Base-by-base conservation (phyloP, 2,797 vertebrate species). In the Pangasius sanitwongsei region DNA sequence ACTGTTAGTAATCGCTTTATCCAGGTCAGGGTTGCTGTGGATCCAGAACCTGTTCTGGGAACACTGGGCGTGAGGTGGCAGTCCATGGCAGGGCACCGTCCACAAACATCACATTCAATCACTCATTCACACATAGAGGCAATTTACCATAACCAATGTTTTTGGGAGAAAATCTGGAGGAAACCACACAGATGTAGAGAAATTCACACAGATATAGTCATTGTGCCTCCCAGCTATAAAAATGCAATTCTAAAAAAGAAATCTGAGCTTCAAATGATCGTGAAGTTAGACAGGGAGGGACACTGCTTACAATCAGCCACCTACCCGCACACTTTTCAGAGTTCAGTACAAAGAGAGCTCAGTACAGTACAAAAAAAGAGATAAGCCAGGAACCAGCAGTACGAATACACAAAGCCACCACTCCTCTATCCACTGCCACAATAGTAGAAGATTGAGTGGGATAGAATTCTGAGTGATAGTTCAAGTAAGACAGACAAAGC, bases 391-490 rank as follows among this genome's bases (percentile, higher is more conserved):
- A 86, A 91, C 89, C 77, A 82, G 90, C 90, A 89, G 81, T 93
- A 90, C 85, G 89, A 63, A 63, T 87, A 92, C 92, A 93, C 92
- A 93, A 92, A 93, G 91, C 91, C 84, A 88, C 90, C 92, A 92
- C 94, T 88, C 93, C 89, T 91, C 93, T 94, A 93, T 94, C 75
- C 89, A 84, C 2, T 15, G 41, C 92, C 93, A 95, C 93, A 95
- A 95, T 93, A 92, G 89, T 93, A 91, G 88, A 92, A 93, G 94
- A 95, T 95, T 95, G 93, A 95, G 93, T 94, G 94, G 93, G 94
- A 95, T 93, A 93, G 90, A 92, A 94, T 95, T 95, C 94, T 95
- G 91, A 89, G 92, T 88, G 91, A 91, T 92, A 93, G 93, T 89
- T 90, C 90, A 88, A 92, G 93, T 87, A 92, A 91, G 91, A 85